Conservation (phyloP, 1,140 invertebrate genomes). For the Cotesia glomerata region DNA sequence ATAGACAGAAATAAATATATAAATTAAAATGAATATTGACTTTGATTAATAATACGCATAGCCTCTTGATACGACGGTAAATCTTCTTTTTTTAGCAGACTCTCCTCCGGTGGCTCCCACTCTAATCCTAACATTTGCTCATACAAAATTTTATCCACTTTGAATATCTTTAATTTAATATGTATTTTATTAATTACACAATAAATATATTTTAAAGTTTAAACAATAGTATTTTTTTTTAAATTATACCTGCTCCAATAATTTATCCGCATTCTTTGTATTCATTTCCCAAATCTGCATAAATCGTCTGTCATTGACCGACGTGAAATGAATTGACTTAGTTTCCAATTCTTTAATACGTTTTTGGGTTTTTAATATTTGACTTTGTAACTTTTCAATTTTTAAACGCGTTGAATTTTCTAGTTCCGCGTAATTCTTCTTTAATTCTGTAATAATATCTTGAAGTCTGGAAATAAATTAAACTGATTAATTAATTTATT, state of each 20-base stretch:
- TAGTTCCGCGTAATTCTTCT: slow-evolving; percentile 69
- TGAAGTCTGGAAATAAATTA: slow-evolving; percentile 67
- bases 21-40: slow-evolving; percentile 30
- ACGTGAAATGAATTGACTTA: slow-evolving; percentile 72
- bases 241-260: slow-evolving; percentile 62
- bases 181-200: neutral
- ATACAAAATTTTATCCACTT: slow-evolving; percentile 71
- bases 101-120: slow-evolving; percentile 63
- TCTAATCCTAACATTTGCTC: slow-evolving; percentile 73
- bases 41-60: slow-evolving; percentile 41
- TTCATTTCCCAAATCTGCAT: slow-evolving; percentile 74
- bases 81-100: slow-evolving; percentile 50
- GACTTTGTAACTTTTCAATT: slow-evolving; percentile 65
- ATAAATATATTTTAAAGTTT: slow-evolving; percentile 4
- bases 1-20: too few species aligned
- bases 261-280: slow-evolving; percentile 64
- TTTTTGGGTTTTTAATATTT: slow-evolving; percentile 70
- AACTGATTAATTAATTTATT: neutral
- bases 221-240: too few species aligned
- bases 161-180: slow-evolving; percentile 60
- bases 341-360: slow-evolving; percentile 71
- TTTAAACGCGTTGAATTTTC: slow-evolving; percentile 66
- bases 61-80: slow-evolving; percentile 47
- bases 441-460: slow-evolving; percentile 71
- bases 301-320: slow-evolving; percentile 66